Evolutionary conservation across 2,113 vertebrate species (phyloP), one percentile per base, ranked within the genome.

Genomic region (Chelonoidis abingdonii): DNA sequence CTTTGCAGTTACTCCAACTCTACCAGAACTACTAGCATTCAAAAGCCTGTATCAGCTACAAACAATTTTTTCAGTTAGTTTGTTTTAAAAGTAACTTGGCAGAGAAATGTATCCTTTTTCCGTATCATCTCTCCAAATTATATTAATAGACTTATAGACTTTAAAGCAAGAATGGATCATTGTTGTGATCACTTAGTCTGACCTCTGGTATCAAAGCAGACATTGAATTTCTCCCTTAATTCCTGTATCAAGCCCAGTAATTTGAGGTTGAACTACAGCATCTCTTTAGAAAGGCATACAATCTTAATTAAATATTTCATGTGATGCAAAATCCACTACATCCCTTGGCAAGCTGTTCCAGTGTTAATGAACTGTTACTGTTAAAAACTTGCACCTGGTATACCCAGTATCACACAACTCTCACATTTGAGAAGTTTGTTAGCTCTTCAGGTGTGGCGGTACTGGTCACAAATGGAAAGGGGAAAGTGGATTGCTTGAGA

Each of bases 201-300:
- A 87, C 0, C 1, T 17, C 6, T 5, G 76, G 31, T 47, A 62
- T 14, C 79, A 65, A 5, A 75, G 0, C 57, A 17, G 31, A 4
- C 87, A 62, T 16, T 62, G 53, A 12, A 56, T 84, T 62, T 91
- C 84, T 9, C 8, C 2, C 31, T 54, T 57, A 49, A 90, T 53
- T 17, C 49, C 50, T 89, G 38, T 10, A 92, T 80, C 72, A 93
- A 89, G 49, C 9, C 52, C 9, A 86, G 4, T 38, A 14, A 72
- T 35, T 86, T 75, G 49, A 75, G 19, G 10, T 8, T 88, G 5
- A n/a, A 86, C 92, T 92, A 80, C 56, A 87, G 3, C 49, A 4
- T 19, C 12, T 82, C 83, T 93, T 47, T 7, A 83, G 75, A 90
- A 90, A 5, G 19, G 4, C 80, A 4, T 52, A 75, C 90, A 53